These are phyloP conservation scores for Andricus grossulariae DNA, from an alignment of 1,140 invertebrate species.

Conservation along the genomic window DNA sequence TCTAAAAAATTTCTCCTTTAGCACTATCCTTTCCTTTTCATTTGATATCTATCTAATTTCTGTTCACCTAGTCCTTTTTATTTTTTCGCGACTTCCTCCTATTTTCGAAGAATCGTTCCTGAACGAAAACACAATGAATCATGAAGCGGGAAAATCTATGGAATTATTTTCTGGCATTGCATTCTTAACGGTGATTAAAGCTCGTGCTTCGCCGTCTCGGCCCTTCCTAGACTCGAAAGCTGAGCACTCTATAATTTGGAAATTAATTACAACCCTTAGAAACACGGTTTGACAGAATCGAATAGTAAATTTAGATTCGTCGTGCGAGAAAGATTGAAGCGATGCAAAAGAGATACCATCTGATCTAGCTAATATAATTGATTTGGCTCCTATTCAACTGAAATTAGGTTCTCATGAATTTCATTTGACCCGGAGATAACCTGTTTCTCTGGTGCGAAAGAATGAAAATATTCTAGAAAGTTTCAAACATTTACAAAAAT, in stretches of 20 bases:
- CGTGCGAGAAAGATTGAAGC: neutral
- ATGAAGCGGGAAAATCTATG: neutral
- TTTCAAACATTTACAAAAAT: neutral
- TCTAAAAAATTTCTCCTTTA: too few species aligned
- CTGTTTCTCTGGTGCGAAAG: neutral
- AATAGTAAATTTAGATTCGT: slow-evolving; percentile 20
- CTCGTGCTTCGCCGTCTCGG: neutral
- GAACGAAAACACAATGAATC: slow-evolving; percentile 5
- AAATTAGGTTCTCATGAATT: slow-evolving; percentile 24
- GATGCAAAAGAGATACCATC: slow-evolving; percentile 13
- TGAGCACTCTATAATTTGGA: slow-evolving; percentile 3
- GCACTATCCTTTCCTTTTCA: too few species aligned
- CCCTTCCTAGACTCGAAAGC: neutral
- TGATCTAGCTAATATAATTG: slow-evolving; percentile 18
- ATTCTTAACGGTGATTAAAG: slow-evolving; percentile 15
- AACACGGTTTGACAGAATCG: slow-evolving; percentile 1
- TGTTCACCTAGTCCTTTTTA: neutral
- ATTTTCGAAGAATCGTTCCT: neutral
- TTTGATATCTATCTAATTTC: neutral
- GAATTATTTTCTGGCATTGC: neutral
- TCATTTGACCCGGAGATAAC: neutral
- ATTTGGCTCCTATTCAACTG: slow-evolving; percentile 17
- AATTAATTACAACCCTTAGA: slow-evolving; percentile 3
- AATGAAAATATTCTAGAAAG: neutral
- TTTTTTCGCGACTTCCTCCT: neutral